Base-by-base conservation (phyloP, 2,797 vertebrate species). In the Phaenicophaeus curvirostris region DNA sequence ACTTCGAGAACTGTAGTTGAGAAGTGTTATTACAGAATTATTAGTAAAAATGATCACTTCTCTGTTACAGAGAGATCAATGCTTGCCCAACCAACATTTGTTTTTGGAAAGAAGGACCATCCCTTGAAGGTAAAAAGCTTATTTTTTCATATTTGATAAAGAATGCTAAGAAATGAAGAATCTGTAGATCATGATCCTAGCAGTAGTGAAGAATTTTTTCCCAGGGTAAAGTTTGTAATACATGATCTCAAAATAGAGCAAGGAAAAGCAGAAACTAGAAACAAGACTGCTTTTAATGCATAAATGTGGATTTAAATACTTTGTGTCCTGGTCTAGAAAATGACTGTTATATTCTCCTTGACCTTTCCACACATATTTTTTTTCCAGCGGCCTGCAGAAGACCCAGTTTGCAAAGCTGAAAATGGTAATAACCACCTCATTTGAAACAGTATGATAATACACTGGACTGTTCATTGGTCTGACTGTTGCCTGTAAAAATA, bases 81-180 rank as follows among this genome's bases (percentile, higher is more conserved):
- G 63, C 96, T 98, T 89, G 94, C 97, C 79, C 97, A 98, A 65
- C 98, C 98, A 1, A 90, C 95, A 63, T 98, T 98, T 96, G 58
- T 98, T 91, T 98, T 98, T 93, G 96, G 97, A 89, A 98, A 96
- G 90, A 97, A 94, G 83, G 85, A 96, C n/a, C 28, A 9, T 30
- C 59, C 95, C 85, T 95, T 96, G 76, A 98, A 98, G 98, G 98
- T 98, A 97, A 97, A 88, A 73, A 28, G 2, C 6, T n/a, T 15
- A 14, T 17, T 28, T 28, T 35, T 17, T 3, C 20, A 10, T 61
- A 53, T 30, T 53, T 67, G 24, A 65, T 74, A 41, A 89, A 91
- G 77, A 55, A 74, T 50, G 14, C 18, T 62, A 25, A 91, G 54
- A 68, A 91, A 91, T 57, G 6, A 46, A 57, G 28, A 41, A 63